Base-by-base conservation (phyloP, 2,888 invertebrate genomes). In the Chloroclysta siterata region DNA sequence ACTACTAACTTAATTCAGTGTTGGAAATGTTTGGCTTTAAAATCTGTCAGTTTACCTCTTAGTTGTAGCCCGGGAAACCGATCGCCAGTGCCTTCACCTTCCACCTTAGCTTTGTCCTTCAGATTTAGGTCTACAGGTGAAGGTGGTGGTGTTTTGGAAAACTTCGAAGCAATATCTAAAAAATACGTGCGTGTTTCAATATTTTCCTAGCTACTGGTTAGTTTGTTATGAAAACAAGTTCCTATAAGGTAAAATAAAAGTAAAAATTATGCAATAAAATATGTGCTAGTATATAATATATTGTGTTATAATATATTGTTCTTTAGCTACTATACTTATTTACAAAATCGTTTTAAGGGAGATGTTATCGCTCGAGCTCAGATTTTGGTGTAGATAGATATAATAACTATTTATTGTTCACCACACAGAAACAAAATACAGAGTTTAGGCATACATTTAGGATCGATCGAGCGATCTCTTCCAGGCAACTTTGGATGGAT, bases 91-190 rank as follows among this genome's bases (percentile, higher is more conserved):
- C 76, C 70, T 59, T 90, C 86, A 8, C 22, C 22, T 22, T 88
- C 87, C 63, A 84, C 70, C 81, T 93, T 94, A 69, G 89, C 83
- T 82, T 90, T 93, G 65, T 94, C 94, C 78, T 87, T 90, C 67
- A 88, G 77, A 67, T 90, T 93, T 77, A 95, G 93, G 83, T 95
- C 95, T 60, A 95, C 95, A 44, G 95, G 95, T 73, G 95, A 95
- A 7, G 95, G 95, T 54, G 95, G 95, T 68, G 95, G 95, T 65
- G 95, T 95, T 82, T 95, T 95, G 42, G 95, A 94, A 75, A 95
- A 94, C 79, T 94, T 95, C 60, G 95, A 94, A 66, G 94, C 94
- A 75, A 94, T 87, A 89, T 95, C 95, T 95, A 87, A 73, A 72
- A 66, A 54, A 63, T 63, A 66, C 42, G 66, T 63, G 64, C 60